A percentile compares a stretch with the other conserved stretches of the same genome.
These are phyloP conservation scores for Sarcophaga peregrina DNA, from an alignment of 1,140 invertebrate species.

Conservation along the genomic window DNA sequence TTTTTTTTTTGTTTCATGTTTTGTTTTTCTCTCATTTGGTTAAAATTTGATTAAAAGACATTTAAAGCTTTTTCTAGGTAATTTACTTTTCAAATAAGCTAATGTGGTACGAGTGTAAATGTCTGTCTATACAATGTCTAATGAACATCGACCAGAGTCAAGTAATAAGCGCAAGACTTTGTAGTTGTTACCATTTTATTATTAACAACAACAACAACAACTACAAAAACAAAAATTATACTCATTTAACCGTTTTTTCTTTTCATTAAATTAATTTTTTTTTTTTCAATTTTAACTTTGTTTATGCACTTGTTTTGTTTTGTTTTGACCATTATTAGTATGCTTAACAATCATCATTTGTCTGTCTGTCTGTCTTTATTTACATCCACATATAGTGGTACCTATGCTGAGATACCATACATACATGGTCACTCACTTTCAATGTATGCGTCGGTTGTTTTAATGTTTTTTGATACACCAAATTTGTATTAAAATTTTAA, in stretches of 20 bases:
- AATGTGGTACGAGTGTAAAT: too few relatives aligned
- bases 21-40: background rate
- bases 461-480: background rate
- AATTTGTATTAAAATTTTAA: background rate
- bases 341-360: too few relatives aligned
- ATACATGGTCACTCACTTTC: conserved; percentile 4
- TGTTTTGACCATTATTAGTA: background rate
- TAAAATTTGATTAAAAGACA: background rate
- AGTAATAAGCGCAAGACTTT: too few relatives aligned
- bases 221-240: background rate
- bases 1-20: conserved; percentile 5
- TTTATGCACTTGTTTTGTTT: background rate
- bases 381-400: too few relatives aligned
- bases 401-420: too few relatives aligned
- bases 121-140: too few relatives aligned
- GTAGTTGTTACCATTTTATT: background rate
- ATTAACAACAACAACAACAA: too few relatives aligned
- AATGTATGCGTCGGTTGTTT: background rate
- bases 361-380: too few relatives aligned
- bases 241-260: background rate
- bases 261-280: background rate
- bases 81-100: too few relatives aligned
- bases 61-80: background rate
- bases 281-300: background rate
- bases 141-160: too few relatives aligned